Evolutionary conservation across 1,140 invertebrate genomes (phyloP).

Genomic region (Dendrolimus punctatus): DNA sequence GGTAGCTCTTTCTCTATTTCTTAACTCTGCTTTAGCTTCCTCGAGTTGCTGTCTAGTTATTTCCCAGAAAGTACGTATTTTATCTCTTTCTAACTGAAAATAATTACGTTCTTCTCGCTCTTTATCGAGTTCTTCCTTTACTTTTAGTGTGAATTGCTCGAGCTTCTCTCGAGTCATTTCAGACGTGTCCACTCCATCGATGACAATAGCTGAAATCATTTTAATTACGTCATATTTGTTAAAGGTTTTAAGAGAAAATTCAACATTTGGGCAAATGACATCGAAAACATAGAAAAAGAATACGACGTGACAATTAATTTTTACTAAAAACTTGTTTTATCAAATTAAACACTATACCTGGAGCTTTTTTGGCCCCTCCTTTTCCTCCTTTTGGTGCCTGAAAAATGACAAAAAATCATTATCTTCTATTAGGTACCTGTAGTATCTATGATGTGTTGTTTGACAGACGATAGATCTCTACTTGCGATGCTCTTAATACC

Average conservation of each 20-base stretch:
- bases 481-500: too few species aligned
- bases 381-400: slow-evolving; percentile 54
- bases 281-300: too few species aligned
- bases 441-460: not conserved
- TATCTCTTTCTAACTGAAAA: slow-evolving; percentile 95
- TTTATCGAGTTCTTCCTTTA: slow-evolving; percentile 93
- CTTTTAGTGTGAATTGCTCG: slow-evolving; percentile 87
- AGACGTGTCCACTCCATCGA: slow-evolving; percentile 92
- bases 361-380: slow-evolving; percentile 43
- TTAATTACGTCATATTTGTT: not conserved
- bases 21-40: slow-evolving; percentile 83
- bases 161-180: slow-evolving; percentile 96
- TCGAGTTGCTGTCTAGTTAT: slow-evolving; percentile 85
- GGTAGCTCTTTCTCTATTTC: slow-evolving; percentile 90
- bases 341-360: slow-evolving; percentile 24
- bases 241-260: too few species aligned
- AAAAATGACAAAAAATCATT: slow-evolving; percentile 15
- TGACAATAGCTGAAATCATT: slow-evolving; percentile 72
- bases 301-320: too few species aligned
- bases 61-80: slow-evolving; percentile 95
- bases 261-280: too few species aligned
- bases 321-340: too few species aligned
- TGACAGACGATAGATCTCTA: too few species aligned
- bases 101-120: slow-evolving; percentile 96
- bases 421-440: not conserved